Conservation (phyloP, 2,113 vertebrate species). For the Zapus hudsonius region DNA sequence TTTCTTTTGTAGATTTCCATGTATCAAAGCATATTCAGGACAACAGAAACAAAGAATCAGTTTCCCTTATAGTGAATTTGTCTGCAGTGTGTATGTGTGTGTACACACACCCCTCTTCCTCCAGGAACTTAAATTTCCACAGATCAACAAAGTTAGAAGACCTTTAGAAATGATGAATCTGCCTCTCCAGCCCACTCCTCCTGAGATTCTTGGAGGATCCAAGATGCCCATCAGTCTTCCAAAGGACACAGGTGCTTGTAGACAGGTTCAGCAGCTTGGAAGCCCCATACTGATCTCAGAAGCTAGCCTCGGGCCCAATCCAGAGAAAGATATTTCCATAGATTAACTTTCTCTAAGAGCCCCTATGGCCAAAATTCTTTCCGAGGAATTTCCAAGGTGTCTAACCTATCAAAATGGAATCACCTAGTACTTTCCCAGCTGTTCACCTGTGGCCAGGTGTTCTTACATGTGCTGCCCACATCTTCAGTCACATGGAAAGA, state of each 20-base stretch:
- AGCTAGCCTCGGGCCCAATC: neutral
- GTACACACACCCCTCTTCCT: neutral
- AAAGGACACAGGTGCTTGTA: neutral
- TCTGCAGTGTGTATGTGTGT: neutral
- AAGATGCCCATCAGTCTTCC: neutral
- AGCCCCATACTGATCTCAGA: neutral
- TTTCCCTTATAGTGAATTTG: neutral
- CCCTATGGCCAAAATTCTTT: neutral
- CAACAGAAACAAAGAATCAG: conserved; percentile 18
- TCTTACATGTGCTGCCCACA: neutral
- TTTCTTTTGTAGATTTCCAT: neutral
- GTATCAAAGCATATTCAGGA: neutral
- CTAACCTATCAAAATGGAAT: neutral
- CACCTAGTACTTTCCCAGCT: neutral
- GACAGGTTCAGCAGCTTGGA: neutral
- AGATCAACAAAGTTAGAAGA: neutral
- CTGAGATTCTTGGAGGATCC: neutral
- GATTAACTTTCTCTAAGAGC: neutral
- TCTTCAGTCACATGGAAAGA: conserved; percentile 24
- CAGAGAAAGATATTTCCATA: neutral
- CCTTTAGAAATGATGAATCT: neutral
- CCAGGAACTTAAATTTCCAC: neutral
- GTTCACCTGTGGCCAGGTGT: neutral
- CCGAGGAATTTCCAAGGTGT: neutral
- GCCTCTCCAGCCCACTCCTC: neutral